Percentiles rank a stretch among this genome's conserved stretches.
phyloP scores from a whole-genome alignment of 2,888 invertebrate species.

The Folsomia manolachei region DNA sequence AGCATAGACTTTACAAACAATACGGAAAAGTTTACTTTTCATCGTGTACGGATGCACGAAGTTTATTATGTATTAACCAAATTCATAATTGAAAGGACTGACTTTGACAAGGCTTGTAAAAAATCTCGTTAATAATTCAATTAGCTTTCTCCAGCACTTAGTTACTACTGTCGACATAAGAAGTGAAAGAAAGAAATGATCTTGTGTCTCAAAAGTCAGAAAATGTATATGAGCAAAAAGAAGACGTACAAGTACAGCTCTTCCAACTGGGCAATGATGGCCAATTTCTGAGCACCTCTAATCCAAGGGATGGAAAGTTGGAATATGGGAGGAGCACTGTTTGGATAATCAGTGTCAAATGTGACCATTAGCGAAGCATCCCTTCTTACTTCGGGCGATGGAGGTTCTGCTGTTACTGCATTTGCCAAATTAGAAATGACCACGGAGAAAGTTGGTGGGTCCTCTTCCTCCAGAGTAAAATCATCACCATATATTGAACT shows the following conservation, averaged over 20 bases:
- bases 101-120: too few relatives aligned
- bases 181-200: too few relatives aligned
- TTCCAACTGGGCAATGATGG: constrained; percentile 61
- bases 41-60: too few relatives aligned
- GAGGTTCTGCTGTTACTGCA: constrained; percentile 54
- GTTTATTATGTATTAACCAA: too few relatives aligned
- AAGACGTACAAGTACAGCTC: constrained; percentile 69
- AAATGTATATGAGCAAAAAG: too few relatives aligned
- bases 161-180: too few relatives aligned
- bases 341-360: constrained; percentile 66
- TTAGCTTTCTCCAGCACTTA: too few relatives aligned
- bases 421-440: constrained; percentile 55
- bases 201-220: too few relatives aligned
- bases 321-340: constrained; percentile 64
- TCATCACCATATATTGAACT: constrained; percentile 70
- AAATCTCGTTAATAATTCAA: too few relatives aligned
- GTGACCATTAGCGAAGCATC: constrained; percentile 65
- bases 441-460: constrained; percentile 59
- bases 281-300: constrained; percentile 60
- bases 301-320: constrained; percentile 71
- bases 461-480: constrained; percentile 60
- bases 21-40: too few relatives aligned
- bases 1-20: too few relatives aligned
- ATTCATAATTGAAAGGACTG: too few relatives aligned
- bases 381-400: constrained; percentile 57